Evolutionary conservation across 2,888 invertebrate genomes (phyloP), one percentile per base, ranked within the genome.

Genomic region (Sepiola atlantica): DNA sequence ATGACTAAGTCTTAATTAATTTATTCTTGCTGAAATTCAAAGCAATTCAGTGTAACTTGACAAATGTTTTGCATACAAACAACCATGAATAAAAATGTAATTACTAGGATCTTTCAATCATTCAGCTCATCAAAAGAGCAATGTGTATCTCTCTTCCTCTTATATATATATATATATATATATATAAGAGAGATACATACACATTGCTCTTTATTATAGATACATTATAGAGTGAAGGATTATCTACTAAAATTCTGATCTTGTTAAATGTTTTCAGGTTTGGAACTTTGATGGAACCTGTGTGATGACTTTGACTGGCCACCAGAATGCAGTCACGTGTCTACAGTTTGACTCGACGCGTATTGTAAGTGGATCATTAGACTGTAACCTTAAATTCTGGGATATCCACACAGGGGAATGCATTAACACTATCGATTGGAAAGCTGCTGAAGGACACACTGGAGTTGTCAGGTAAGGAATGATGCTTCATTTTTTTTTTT

Each of bases 381-480:
- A 98, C 95, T 97, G 97, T 95, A 97, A 97, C 94, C 97, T 98
- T 94, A 97, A 97, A 95, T 97, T 98, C 95, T 98, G 98, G 98
- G 97, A 97, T 95, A 95, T 97, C 35, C 96, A 96, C 77, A 97
- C 97, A 6, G 97, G 97, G 18, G 96, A 97, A 90, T 97, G 97
- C 95, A 95, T 97, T 54, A 97, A 97, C 94, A 98, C 98, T 55
- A 97, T 98, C 45, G 98, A 98, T 96, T 98, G 98, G 98, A 97
- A 97, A 96, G 97, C 97, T 93, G 97, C 97, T 24, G 98, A 98
- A 95, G 98, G 98, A n/a, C 98, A 98, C 96, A 98, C 98, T 61
- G 97, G 97, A 77, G 97, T 98, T n/a, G 97, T 97, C 55, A 96
- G 97, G 97, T 97, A 95, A 93, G 57, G 10, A 57, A 92, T 92